Evolutionary conservation across 2,113 vertebrate species (phyloP).

Genomic region (Cyrtonyx montezumae): DNA sequence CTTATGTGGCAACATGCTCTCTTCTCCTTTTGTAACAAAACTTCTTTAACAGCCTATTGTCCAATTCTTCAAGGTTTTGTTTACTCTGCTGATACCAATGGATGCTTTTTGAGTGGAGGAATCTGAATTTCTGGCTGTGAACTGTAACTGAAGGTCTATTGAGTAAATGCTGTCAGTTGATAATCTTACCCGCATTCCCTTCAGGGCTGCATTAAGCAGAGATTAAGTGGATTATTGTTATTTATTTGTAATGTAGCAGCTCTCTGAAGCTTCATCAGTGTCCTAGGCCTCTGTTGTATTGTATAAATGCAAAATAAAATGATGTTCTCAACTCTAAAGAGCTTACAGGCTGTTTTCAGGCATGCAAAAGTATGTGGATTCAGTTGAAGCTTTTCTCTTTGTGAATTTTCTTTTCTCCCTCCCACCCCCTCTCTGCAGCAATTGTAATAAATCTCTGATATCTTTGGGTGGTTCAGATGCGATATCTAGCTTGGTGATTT

Average conservation of each 20-base stretch:
- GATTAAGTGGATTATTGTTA: conserved; percentile 62
- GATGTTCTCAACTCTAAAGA: not conserved
- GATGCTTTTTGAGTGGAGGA: not conserved
- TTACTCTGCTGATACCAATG: not conserved
- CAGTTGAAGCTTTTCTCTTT: not conserved
- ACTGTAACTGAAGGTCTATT: not conserved
- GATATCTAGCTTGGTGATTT: not conserved
- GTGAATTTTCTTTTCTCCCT: not conserved
- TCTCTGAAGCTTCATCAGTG: not conserved
- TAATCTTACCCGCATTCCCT: conserved; percentile 40
- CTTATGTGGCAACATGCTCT: not conserved
- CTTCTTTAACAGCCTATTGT: conserved; percentile 10
- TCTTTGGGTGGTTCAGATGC: not conserved
- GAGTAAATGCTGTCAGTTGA: not conserved
- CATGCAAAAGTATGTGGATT: not conserved
- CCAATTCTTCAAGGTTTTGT: not conserved
- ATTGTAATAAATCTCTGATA: conserved; percentile 11
- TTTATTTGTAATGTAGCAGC: conserved; percentile 35
- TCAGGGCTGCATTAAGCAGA: conserved; percentile 37
- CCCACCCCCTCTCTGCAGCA: not conserved
- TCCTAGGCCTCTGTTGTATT: conserved; percentile 14
- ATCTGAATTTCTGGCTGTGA: not conserved
- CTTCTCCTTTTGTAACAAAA: conserved; percentile 25
- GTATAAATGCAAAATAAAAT: conserved; percentile 53
- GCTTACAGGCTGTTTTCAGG: not conserved